These are phyloP conservation scores for Dryococelus australis DNA, from an alignment of 2,888 invertebrate species.

Conservation along the genomic window DNA sequence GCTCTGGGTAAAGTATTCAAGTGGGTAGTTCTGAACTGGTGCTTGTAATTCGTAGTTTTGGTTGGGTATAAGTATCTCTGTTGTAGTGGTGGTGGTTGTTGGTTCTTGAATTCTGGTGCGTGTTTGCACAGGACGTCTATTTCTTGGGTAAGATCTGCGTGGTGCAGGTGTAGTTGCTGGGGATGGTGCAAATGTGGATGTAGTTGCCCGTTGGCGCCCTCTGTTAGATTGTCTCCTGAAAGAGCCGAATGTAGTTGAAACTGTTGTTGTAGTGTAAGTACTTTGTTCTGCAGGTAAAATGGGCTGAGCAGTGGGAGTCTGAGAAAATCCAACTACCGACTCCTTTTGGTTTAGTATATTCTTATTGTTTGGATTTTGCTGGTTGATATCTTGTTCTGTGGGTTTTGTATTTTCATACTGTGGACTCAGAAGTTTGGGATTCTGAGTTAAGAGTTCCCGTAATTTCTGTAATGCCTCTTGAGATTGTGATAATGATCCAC, in stretches of 20 bases:
- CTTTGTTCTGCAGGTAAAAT: neutral
- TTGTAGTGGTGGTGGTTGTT: conserved; percentile 48
- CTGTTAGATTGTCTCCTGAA: conserved; percentile 20
- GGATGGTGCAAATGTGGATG: neutral
- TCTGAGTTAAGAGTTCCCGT: neutral
- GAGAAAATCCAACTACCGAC: neutral
- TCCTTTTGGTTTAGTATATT: neutral
- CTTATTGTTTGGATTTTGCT: neutral
- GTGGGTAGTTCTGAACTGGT: neutral
- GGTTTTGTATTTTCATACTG: neutral
- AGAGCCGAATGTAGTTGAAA: conserved; percentile 12
- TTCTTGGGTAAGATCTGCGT: conserved; percentile 51
- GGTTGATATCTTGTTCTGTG: neutral
- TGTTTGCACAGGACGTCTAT: conserved; percentile 54
- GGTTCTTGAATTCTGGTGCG: conserved; percentile 46
- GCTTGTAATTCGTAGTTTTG: neutral
- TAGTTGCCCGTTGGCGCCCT: conserved; percentile 21
- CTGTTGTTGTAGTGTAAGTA: conserved; percentile 31
- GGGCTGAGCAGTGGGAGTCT: neutral
- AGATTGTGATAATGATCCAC: conserved; percentile 7
- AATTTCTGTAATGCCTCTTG: neutral
- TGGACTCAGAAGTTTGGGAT: neutral
- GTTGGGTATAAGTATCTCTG: neutral
- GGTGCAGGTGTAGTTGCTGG: conserved; percentile 43
- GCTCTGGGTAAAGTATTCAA: neutral